Evolutionary conservation across 64 coral and sea anemone species (phyloP).

Genomic region (Dendrophyllia cribrosa): DNA sequence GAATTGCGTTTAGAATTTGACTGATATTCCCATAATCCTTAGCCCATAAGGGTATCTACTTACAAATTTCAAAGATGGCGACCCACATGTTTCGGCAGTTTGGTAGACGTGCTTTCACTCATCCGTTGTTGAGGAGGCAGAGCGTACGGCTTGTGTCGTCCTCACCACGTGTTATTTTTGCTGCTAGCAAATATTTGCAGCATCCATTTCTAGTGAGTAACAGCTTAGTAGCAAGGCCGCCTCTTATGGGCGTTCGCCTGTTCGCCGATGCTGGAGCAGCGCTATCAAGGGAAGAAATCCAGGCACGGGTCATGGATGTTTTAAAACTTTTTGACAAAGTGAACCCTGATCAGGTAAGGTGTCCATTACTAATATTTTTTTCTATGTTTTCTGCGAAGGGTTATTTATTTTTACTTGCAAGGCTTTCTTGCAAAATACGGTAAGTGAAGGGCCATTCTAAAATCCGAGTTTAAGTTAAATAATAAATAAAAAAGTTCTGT

Average conservation of each 20-base stretch:
- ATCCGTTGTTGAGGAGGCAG: slow-evolving; percentile 63
- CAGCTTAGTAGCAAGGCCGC: slow-evolving; percentile 30
- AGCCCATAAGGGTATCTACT: neutral
- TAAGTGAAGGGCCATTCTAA: too few relatives aligned
- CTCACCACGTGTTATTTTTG: slow-evolving; percentile 74
- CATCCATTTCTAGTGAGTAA: slow-evolving; percentile 63
- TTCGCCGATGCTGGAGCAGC: slow-evolving; percentile 77
- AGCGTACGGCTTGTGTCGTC: slow-evolving; percentile 69
- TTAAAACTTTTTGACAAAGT: slow-evolving; percentile 99
- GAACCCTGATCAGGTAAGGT: slow-evolving; percentile 86
- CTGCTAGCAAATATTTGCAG: slow-evolving; percentile 70
- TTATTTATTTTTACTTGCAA: too few relatives aligned
- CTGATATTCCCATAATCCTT: slow-evolving; percentile 47
- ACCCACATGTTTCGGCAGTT: slow-evolving; percentile 83
- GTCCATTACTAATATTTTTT: too few relatives aligned
- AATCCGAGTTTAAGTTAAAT: too few relatives aligned
- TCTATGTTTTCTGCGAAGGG: too few relatives aligned
- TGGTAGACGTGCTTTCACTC: slow-evolving; percentile 45
- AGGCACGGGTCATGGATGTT: slow-evolving; percentile 89
- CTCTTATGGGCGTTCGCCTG: slow-evolving; percentile 39
- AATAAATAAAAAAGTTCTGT: too few relatives aligned
- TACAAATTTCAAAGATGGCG: slow-evolving; percentile 82
- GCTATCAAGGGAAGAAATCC: slow-evolving; percentile 78
- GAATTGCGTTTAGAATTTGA: neutral
- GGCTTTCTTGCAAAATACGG: too few relatives aligned